Conservation (phyloP, 2,888 invertebrate genomes). For the Euproctis similis region DNA sequence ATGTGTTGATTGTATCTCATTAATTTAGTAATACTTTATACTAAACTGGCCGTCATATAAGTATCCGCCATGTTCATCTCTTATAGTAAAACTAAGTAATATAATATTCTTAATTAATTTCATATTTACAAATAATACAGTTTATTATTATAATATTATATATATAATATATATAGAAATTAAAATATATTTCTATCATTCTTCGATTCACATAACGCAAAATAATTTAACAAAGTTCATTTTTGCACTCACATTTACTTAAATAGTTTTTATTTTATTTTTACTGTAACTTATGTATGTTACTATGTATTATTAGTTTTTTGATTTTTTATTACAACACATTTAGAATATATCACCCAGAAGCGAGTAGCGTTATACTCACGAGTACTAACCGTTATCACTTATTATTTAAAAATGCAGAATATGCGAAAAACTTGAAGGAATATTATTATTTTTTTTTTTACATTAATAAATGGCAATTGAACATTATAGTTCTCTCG, state of each 20-base stretch:
- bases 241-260: slow-evolving; percentile 76
- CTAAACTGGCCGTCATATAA: slow-evolving; percentile 84
- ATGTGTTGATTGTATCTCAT: slow-evolving; percentile 71
- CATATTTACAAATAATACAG: slow-evolving; percentile 80
- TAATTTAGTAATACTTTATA: slow-evolving; percentile 80
- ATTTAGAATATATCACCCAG: slow-evolving; percentile 75
- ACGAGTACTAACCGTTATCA: slow-evolving; percentile 65
- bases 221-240: slow-evolving; percentile 77
- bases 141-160: no score
- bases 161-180: slow-evolving; percentile 74
- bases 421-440: slow-evolving; percentile 73
- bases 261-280: no score
- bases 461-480: slow-evolving; percentile 72
- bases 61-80: slow-evolving; percentile 79
- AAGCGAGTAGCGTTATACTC: slow-evolving; percentile 71
- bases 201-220: slow-evolving; percentile 76
- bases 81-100: slow-evolving; percentile 75
- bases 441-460: no score
- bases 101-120: slow-evolving; percentile 78
- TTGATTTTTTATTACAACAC: slow-evolving; percentile 65
- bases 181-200: slow-evolving; percentile 76
- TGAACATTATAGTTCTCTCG: slow-evolving; percentile 76
- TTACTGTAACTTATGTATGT: slow-evolving; percentile 65
- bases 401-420: slow-evolving; percentile 74
- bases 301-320: slow-evolving; percentile 61